Base-by-base conservation (phyloP, 2,888 invertebrate genomes). In the Tachina lurida region DNA sequence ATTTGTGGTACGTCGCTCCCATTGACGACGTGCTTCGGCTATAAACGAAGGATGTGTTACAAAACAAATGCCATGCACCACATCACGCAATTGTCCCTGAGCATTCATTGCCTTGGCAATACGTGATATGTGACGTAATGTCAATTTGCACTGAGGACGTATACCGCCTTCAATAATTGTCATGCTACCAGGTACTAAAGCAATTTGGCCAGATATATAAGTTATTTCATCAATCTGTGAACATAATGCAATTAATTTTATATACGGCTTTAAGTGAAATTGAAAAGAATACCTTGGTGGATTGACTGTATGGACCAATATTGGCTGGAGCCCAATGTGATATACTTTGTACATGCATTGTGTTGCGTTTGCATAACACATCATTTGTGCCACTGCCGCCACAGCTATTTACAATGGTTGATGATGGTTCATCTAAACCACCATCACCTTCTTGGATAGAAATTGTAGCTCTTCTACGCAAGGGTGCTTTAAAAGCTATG, bases 281-380 rank as follows among this genome's bases (percentile, higher is more conserved):
- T 52, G 12, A 49, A 1, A 49, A 1, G 12, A 19, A 49, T 93
- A 97, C 97, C 94, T 96, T 95, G 84, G 97, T 95, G 3, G 97
- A 97, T 93, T 98, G 98, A 91, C 98, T 98, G 92, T 98, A 98
- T 9, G 98, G 98, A 63, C 98, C 98, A 89, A 98, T 98, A 92
- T 98, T 98, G 84, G 98, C 98, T 0, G 98, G 98, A n/a, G 98
- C 98, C 98, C 98, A 98, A 92, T 98, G 98, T 43, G 98, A 98
- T 89, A 98, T 95, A 86, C 98, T 96, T 93, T 98, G 98, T 56
- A 98, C 98, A 92, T 98, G 98, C 96, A 98, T 97, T 10, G 97
- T 97, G 87, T 95, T 94, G 84, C 96, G 94, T 88, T 94, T 94
- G 80, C 89, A 88, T 47, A 89, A 87, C 19, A 68, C 45, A 65